Conservation (phyloP, 1,140 invertebrate genomes). For the Drosophila biarmipes region DNA sequence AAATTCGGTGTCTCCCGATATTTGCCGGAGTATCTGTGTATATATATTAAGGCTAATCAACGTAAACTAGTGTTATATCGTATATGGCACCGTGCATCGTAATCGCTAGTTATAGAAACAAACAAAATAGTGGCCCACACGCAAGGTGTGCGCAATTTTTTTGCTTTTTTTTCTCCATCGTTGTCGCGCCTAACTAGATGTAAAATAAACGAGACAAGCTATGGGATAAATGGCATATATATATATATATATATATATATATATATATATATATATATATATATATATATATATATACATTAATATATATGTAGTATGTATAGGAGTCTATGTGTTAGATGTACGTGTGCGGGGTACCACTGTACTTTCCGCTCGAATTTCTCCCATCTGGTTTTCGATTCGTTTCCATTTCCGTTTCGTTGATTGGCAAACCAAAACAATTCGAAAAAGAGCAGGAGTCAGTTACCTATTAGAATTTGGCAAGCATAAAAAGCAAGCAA, state of each 20-base stretch:
- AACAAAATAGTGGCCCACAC: slow-evolving; percentile 15
- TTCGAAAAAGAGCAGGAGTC: slow-evolving; percentile 84
- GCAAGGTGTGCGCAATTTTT: slow-evolving; percentile 25
- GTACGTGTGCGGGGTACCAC: slow-evolving; percentile 41
- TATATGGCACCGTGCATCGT: slow-evolving; percentile 51
- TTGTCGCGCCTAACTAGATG: slow-evolving; percentile 60
- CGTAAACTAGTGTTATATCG: slow-evolving; percentile 61
- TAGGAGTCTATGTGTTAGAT: slow-evolving; percentile 35
- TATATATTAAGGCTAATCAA: slow-evolving; percentile 61
- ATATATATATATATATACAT: slow-evolving; percentile 1
- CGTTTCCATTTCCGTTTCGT: slow-evolving; percentile 57
- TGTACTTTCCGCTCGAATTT: slow-evolving; percentile 49
- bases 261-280: slow-evolving; percentile 28
- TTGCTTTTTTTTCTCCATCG: slow-evolving; percentile 49
- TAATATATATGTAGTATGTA: slow-evolving; percentile 42
- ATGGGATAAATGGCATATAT: slow-evolving; percentile 28
- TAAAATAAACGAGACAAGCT: slow-evolving; percentile 56
- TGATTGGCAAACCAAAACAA: slow-evolving; percentile 78
- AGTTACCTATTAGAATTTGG: slow-evolving; percentile 84
- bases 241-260: slow-evolving; percentile 1
- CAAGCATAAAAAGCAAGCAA: slow-evolving; percentile 57
- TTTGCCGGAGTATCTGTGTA: slow-evolving; percentile 42
- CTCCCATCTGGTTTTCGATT: slow-evolving; percentile 45
- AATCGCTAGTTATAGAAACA: slow-evolving; percentile 37
- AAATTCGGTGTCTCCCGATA: slow-evolving; percentile 1